A percentile compares a stretch with the other conserved stretches of the same genome.
Conservation (phyloP, 2,113 vertebrate genomes). For the Cyanoliseus patagonus region DNA sequence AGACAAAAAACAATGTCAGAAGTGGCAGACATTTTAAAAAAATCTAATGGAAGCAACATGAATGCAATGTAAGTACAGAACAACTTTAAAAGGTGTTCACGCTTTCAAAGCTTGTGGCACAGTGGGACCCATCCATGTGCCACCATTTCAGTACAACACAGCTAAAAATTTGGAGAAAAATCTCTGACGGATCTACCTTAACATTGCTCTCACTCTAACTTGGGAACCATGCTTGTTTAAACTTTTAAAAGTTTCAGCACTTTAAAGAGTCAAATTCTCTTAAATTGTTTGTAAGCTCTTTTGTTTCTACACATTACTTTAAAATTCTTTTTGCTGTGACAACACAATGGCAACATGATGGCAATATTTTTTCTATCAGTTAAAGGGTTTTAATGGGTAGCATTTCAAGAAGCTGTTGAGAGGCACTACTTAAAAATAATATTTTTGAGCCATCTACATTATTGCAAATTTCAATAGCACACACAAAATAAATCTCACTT, state of each 20-base stretch:
- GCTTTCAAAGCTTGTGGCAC: background rate
- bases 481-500: conserved; percentile 46
- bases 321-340: background rate
- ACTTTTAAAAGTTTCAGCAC: background rate
- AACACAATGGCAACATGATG: background rate
- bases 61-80: rapidly evolving
- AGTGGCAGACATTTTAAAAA: background rate
- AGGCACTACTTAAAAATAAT: background rate
- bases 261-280: background rate
- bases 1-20: background rate
- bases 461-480: background rate
- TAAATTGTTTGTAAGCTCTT: background rate
- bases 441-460: conserved; percentile 19
- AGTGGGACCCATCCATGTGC: background rate
- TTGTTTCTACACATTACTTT: background rate
- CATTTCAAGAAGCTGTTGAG: conserved; percentile 11
- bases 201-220: background rate
- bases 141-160: rapidly evolving
- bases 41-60: background rate
- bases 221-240: background rate
- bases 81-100: background rate
- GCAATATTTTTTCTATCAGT: background rate
- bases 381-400: conserved; percentile 47
- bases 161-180: background rate
- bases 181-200: background rate